A percentile compares a stretch with the other conserved stretches of the same genome.
phyloP scores from a whole-genome alignment of 1,140 invertebrate species.

The Drosophila ogumai region DNA sequence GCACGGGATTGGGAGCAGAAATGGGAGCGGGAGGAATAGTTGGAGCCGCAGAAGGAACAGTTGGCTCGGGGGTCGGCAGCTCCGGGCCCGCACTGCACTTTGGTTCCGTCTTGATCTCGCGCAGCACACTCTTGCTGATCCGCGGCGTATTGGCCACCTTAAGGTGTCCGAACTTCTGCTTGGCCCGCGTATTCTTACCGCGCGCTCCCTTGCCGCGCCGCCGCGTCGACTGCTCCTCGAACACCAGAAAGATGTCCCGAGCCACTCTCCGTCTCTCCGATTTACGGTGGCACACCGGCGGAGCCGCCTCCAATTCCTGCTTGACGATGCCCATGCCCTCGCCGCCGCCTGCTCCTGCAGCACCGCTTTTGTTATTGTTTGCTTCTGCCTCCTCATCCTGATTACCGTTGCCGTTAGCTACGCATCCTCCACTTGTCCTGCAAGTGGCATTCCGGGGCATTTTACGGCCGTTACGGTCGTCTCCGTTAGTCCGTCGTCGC shows the following conservation, averaged over 20 bases:
- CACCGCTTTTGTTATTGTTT: constrained; percentile 36
- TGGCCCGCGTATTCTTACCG: constrained; percentile 60
- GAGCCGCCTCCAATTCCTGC: constrained; percentile 67
- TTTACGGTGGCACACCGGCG: constrained; percentile 75
- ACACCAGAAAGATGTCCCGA: constrained; percentile 81
- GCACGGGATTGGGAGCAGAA: background rate
- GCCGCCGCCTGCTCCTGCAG: background rate
- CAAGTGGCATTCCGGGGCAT: constrained; percentile 77
- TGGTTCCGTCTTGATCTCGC: constrained; percentile 83
- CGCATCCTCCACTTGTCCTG: constrained; percentile 76
- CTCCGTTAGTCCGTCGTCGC: constrained; percentile 51
- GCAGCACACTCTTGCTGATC: constrained; percentile 64
- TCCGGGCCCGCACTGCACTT: constrained; percentile 60
- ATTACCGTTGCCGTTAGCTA: constrained; percentile 49
- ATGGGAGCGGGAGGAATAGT: background rate
- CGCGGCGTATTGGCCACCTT: constrained; percentile 76
- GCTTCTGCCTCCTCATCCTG: constrained; percentile 31
- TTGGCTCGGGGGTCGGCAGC: background rate
- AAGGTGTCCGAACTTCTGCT: constrained; percentile 79
- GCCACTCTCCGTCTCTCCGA: constrained; percentile 82
- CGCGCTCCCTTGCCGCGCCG: constrained; percentile 65
- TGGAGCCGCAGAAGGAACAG: constrained; percentile 1
- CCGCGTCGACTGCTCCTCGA: constrained; percentile 73
- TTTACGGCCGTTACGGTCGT: constrained; percentile 67
- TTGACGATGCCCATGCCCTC: constrained; percentile 48